Evolutionary conservation across 2,888 invertebrate species (phyloP), one percentile per base, ranked within the genome.

Genomic region (Patella caerulea): DNA sequence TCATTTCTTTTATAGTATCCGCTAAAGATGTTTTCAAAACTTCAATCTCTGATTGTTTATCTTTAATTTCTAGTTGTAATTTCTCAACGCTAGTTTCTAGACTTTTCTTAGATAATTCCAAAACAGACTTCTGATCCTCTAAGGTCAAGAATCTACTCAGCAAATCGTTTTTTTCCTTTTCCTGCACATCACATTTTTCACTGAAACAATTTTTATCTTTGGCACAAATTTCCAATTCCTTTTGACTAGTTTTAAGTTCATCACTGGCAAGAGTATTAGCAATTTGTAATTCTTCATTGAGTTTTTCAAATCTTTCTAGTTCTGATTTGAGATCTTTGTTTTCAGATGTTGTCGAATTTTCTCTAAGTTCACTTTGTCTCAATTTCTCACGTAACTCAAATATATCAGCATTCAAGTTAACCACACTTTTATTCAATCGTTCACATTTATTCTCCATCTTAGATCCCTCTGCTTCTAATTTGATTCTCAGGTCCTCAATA

Each of bases 161-260:
- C 24, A 86, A 77, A 70, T 87, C 86, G 55, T 78, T 79, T 76
- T 87, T 86, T 73, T 86, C 85, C 55, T 83, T 79, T 72, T 86
- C 86, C 72, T 86, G 82, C 14, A 79, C 79, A 3, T 80, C 81
- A 29, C 82, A 74, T 73, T 83, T 83, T 72, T 83, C 80, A 24
- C 82, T 76, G 12, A 84, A 74, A 65, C 78, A 55, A 15, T 80
- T 77, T 65, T 79, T 83, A 69, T 81, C 79, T 71, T 65, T 76
- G 14, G 75, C 77, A 55, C 82, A 24, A 34, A 52, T 76, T 53
- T 71, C 55, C 17, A 82, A 14, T 55, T 85, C 79, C 59, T 73
- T 73, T 72, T 82, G 76, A 19, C 79, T n/a, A 54, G 71, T n/a
- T 73, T 70, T 71, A 7, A 78, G n/a, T 74, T 84, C 73, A 52